Base-by-base conservation (phyloP, 2,113 vertebrate species). In the Indicator indicator region DNA sequence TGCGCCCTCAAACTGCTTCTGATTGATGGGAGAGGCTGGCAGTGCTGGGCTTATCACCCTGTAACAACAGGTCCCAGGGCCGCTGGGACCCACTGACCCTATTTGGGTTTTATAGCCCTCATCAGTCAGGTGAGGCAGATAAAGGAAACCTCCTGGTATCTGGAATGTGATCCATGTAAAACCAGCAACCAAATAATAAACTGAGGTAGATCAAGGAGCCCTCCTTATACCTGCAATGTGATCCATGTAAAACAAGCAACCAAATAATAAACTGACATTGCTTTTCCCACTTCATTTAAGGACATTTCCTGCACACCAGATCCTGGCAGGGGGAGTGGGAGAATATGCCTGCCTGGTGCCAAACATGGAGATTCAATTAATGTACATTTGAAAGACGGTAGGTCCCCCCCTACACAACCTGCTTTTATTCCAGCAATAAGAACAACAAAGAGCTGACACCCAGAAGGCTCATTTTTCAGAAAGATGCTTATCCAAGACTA, bases 291-390 rank as follows among this genome's bases (percentile, higher is more conserved):
- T 86, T 83, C 62, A 75, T 56, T 36, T 60, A 71, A 56, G 38
- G 62, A 36, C n/a, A 24, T 93, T 84, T 94, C 89, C 89, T 79
- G 60, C 52, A 52, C 20, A 11, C 20, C 16, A 21, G 10, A 84
- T 70, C 60, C 58, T 86, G 75, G 70, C 71, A 64, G 73, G 32
- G 38, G 18, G 27, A 74, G 30, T 27, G 23, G 20, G 19, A 32
- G 28, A 94, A 30, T 80, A 33, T 8, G 23, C 72, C 38, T 90
- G 58, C 79, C 63, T 90, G 78, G 75, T 94, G 73, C 55, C 73
- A 88, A 95, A 95, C 75, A 83, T 16, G 77, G 90, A 91, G 97
- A 96, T 95, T 88, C 95, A 87, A 82, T 81, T 91, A 93, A 90
- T 2, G 15, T 67, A 33, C 42, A 75, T 79, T 87, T 87, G 83